A percentile compares a stretch with the other conserved stretches of the same genome.
These are phyloP conservation scores for Nineta flava DNA, from an alignment of 2,888 invertebrate species.

Conservation along the genomic window DNA sequence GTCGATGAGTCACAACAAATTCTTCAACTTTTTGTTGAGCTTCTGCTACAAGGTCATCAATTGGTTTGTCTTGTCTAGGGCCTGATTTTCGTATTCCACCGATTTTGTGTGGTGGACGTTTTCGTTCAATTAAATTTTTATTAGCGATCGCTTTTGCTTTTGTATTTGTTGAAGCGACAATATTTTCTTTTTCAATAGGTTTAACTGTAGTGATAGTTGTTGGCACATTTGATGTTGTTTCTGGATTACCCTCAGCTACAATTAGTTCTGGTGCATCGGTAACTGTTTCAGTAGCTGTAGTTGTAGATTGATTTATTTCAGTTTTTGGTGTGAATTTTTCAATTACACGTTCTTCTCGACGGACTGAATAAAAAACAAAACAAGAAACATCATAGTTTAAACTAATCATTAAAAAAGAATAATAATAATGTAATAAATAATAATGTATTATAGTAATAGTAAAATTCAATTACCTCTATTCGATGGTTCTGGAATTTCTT, in stretches of 20 bases:
- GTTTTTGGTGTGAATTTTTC: background rate
- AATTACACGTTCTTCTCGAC: background rate
- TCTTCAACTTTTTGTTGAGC: background rate
- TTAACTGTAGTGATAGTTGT: background rate
- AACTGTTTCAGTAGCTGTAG: background rate
- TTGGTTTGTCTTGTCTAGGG: background rate
- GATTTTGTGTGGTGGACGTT: background rate
- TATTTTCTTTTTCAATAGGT: background rate
- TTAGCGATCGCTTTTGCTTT: background rate
- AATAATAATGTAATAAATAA: too few species aligned
- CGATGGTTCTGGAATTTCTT: background rate
- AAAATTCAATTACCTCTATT: background rate
- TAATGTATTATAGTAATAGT: too few species aligned
- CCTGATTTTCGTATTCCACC: too few species aligned
- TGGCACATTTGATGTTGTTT: background rate
- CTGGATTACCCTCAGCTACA: background rate
- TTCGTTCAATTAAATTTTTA: background rate
- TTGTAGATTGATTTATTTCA: background rate
- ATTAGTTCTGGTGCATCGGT: background rate
- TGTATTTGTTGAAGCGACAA: background rate
- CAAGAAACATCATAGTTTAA: too few species aligned
- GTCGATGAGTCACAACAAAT: background rate
- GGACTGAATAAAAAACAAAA: background rate
- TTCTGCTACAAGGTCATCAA: background rate
- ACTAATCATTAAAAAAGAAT: too few species aligned